Percentiles rank a stretch among this genome's conserved stretches.
Conservation (phyloP, 2,113 vertebrate genomes). For the Pedetes capensis region DNA sequence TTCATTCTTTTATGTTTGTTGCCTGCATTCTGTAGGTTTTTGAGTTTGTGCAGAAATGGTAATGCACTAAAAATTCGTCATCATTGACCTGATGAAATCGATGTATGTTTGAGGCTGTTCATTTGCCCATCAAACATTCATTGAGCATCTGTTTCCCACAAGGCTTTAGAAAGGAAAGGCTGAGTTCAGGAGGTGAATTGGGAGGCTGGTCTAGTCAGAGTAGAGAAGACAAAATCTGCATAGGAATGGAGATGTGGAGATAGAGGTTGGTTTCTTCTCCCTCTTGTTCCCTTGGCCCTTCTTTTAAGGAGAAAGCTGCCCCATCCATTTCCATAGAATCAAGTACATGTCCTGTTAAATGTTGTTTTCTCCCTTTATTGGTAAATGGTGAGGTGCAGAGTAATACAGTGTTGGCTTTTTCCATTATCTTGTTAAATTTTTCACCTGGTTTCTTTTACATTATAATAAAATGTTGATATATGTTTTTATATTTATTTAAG, state of each 20-base stretch:
- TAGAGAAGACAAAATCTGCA: not conserved
- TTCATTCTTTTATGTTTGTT: not conserved
- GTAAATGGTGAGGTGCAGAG: too few species aligned
- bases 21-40: not conserved
- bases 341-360: not conserved
- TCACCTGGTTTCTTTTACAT: not conserved
- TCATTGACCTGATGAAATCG: not conserved
- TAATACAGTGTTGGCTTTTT: too few species aligned
- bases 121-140: slow-evolving; percentile 54
- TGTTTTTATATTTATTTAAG: not conserved
- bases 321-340: not conserved
- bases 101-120: not conserved
- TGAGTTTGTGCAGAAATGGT: not conserved
- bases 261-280: not conserved
- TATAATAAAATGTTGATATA: not conserved
- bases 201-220: not conserved
- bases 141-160: slow-evolving; percentile 23
- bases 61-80: not conserved
- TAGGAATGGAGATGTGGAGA: not conserved
- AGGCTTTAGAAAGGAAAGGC: not conserved
- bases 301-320: not conserved
- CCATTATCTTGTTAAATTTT: too few species aligned
- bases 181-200: not conserved
- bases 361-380: too few species aligned
- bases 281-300: not conserved